Base-by-base conservation (phyloP, 2,888 invertebrate genomes). In the Apamea epomidion region DNA sequence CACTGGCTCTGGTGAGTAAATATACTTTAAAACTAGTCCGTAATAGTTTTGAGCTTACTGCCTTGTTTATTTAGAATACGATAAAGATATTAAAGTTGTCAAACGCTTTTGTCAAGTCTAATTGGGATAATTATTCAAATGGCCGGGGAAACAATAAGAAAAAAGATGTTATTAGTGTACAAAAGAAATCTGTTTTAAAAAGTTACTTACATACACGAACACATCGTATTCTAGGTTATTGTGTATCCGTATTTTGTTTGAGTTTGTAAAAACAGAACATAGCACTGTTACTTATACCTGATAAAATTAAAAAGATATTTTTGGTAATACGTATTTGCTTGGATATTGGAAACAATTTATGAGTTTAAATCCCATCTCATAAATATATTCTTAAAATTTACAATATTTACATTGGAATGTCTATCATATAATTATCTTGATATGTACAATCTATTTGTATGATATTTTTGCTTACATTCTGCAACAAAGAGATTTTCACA, bases 331-430 rank as follows among this genome's bases (percentile, higher is more conserved):
- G 16, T 76, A 54, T 64, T 77, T n/a, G 45, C 18, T 67, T 78
- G 37, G 12, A 58, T 25, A 76, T 25, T 58, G 29, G 29, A 76
- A n/a, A 48, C 42, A 65, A 60, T 58, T 67, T 29, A 58, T 2
- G 21, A 72, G 21, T 75, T 62, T 48, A 25, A 54, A 64, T 76
- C 16, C 14, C 18, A 54, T 72, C 32, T 51, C 21, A 14, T 51
- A 51, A n/a, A 45, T 64, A 32, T 25, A 32, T 48, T 51, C 60
- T 51, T 75, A 68, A 58, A 70, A 67, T 76, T 54, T 72, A 62
- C 25, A 80, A 48, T 85, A 85, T 85, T 85, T 87, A 85, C 81
- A 87, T 60, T 80, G 87, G 81, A 85, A 87, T 85, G 85, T 84
- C n/a, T 80, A 71, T 25, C 48, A 76, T 85, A 71, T 85, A 71